phyloP scores from a whole-genome alignment of 2,113 vertebrate species.

The Carollia perspicillata region DNA sequence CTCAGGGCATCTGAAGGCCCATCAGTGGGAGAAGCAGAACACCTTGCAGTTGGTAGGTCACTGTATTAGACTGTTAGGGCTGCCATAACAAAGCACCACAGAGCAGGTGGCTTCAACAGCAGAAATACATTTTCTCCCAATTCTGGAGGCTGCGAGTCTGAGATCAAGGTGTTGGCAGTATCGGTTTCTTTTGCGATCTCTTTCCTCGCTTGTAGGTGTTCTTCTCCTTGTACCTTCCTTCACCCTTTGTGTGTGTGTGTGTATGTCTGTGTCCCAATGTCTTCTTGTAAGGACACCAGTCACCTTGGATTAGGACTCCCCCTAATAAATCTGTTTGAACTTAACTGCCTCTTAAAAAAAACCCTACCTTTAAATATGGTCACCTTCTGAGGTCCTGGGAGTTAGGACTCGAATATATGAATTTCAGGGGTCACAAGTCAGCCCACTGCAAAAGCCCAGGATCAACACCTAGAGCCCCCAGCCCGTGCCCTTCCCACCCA shows the following conservation, averaged over 20 bases:
- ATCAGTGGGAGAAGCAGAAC: too few relatives aligned
- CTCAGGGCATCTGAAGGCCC: rapidly evolving
- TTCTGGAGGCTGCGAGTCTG: neutral
- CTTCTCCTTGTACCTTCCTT: neutral
- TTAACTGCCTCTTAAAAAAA: neutral
- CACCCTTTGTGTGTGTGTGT: neutral
- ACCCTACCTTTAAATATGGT: neutral
- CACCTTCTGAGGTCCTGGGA: neutral
- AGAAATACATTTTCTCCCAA: neutral
- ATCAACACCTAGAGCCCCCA: neutral
- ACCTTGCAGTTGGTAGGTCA: rapidly evolving
- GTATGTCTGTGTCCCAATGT: neutral
- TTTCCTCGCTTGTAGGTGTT: too few relatives aligned
- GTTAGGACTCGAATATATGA: neutral
- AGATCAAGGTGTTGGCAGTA: neutral
- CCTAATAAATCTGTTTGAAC: neutral
- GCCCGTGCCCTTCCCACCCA: neutral
- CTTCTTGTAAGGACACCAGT: neutral
- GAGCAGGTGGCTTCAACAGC: neutral
- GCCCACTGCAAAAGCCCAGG: neutral
- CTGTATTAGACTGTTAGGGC: rapidly evolving
- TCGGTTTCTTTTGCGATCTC: neutral
- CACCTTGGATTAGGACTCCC: neutral
- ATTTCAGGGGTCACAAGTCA: neutral
- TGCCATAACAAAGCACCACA: rapidly evolving